A percentile compares a stretch with the other conserved stretches of the same genome.
These are phyloP conservation scores for Protobothrops mucrosquamatus DNA, from an alignment of 2,113 vertebrate species.

Conservation along the genomic window DNA sequence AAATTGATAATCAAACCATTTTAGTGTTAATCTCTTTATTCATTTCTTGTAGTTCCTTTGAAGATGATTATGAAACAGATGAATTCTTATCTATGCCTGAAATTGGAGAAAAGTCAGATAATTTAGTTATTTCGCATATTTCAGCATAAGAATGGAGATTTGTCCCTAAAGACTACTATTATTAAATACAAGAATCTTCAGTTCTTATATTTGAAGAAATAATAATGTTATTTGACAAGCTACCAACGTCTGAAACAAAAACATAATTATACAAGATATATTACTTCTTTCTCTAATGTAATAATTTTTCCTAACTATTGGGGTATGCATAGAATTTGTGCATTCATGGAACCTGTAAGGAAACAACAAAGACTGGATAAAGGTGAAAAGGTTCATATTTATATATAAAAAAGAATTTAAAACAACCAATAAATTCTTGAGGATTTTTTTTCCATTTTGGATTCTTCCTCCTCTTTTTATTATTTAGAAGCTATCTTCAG, in stretches of 20 bases:
- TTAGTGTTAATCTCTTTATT: conserved; percentile 45
- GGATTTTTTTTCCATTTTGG: neutral
- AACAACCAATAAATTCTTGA: neutral
- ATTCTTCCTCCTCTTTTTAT: neutral
- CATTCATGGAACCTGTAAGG: neutral
- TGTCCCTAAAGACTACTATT: conserved; percentile 57
- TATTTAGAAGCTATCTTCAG: conserved; percentile 48
- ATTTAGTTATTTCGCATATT: conserved; percentile 86
- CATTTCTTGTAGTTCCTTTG: conserved; percentile 85
- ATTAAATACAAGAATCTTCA: conserved; percentile 40
- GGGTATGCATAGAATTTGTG: conserved; percentile 66
- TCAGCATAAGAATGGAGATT: conserved; percentile 70
- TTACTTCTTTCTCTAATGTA: conserved; percentile 68
- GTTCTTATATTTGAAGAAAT: conserved; percentile 7
- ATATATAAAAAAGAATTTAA: neutral
- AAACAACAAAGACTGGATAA: neutral
- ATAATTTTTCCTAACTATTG: conserved; percentile 63
- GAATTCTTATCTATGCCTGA: conserved; percentile 84
- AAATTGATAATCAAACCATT: neutral
- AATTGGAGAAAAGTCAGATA: conserved; percentile 87
- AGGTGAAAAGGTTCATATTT: neutral
- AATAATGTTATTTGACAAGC: conserved; percentile 55
- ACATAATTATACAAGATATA: conserved; percentile 45
- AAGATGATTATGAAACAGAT: conserved; percentile 92
- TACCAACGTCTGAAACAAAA: conserved; percentile 68